Base-by-base conservation (phyloP, 2,113 vertebrate species). In the Podarcis muralis region DNA sequence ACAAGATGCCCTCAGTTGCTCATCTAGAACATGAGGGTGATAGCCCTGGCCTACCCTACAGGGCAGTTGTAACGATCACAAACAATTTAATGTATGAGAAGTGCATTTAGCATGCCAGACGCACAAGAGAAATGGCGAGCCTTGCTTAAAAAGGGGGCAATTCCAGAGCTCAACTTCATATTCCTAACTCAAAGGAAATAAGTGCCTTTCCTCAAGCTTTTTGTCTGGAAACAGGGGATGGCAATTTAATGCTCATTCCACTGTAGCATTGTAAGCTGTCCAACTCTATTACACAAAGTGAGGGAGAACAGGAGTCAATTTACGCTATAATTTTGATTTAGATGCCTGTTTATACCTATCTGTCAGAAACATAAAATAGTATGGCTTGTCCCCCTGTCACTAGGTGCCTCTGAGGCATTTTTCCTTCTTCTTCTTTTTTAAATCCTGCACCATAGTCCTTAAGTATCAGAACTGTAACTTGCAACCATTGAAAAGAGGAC, bases 401-500 rank as follows among this genome's bases (percentile, higher is more conserved):
- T 16, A 25, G 69, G 57, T 88, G 59, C 69, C 71, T 88, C 35
- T 88, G 23, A 82, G 87, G 80, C 79, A 82, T 88, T 82, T 87
- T 65, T 65, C 71, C 53, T 62, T 43, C 37, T 6, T 22, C n/a
- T 22, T 6, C 13, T 15, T 32, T 32, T 74, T 15, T 35, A 22
- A n/a, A 32, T 20, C 25, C 30, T 9, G 57, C 20, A 62, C 16
- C 32, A 22, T 25, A 37, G 59, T 37, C 57, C n/a, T 59, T n/a
- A 25, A 65, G 80, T 37, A 37, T 65, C n/a, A 3, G 22, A 59
- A 8, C 37, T 37, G 37, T 32, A 66, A 37, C 79, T 23, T 15
- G 1, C 20, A 65, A 25, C 32, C 59, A 66, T 25, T 65, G 57
- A 66, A 81, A 65, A 22, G 22, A 9, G 32, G 37, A 32, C 32